These are phyloP conservation scores for Megalops atlanticus DNA, from an alignment of 2,113 vertebrate species.

Conservation along the genomic window DNA sequence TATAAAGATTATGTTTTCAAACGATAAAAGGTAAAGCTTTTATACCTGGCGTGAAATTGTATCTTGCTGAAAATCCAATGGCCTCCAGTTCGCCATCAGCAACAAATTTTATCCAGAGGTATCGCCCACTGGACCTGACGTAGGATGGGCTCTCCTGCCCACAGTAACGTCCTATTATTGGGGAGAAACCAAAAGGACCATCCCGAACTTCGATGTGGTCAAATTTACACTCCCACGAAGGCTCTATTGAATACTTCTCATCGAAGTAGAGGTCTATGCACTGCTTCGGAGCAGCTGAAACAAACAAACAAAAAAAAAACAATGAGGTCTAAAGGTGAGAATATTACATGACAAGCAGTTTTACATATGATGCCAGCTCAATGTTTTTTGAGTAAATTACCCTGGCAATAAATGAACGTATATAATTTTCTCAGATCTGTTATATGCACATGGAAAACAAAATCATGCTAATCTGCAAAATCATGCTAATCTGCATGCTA, in stretches of 20 bases:
- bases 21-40: neutral
- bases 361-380: neutral
- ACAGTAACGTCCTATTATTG: constrained; percentile 94
- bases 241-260: constrained; percentile 96
- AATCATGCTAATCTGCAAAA: neutral
- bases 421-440: neutral
- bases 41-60: constrained; percentile 97
- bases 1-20: neutral
- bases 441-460: too few species aligned
- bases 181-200: constrained; percentile 97
- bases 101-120: constrained; percentile 99
- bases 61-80: constrained; percentile 93
- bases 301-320: constrained; percentile 41
- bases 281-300: constrained; percentile 91
- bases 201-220: constrained; percentile 98
- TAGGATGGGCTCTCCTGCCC: constrained; percentile 93
- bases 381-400: neutral
- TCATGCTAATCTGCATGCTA: neutral
- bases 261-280: constrained; percentile 97
- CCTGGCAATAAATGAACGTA: neutral
- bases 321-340: neutral
- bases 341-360: neutral
- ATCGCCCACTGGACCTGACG: constrained; percentile 96
- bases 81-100: constrained; percentile 96
- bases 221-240: constrained; percentile 99